Base-by-base conservation (phyloP, 1,140 invertebrate species). In the Camponotus floridanus region DNA sequence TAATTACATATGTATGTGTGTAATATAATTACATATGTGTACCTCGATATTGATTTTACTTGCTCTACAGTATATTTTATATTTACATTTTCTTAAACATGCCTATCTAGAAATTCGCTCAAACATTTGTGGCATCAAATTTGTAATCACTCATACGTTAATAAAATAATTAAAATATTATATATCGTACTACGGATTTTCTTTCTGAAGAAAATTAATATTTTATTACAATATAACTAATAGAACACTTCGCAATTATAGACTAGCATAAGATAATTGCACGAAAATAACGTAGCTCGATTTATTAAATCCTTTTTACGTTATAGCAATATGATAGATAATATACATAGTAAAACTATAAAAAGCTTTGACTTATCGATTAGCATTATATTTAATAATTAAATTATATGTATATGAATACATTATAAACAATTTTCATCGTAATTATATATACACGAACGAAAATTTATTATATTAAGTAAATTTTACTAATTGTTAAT, bases 211-310 rank as follows among this genome's bases (percentile, higher is more conserved):
- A 36, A 80, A 80, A 80, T 39, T 68, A 67, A 79, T 79, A 8
- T 67, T 11, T 51, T 79, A 9, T 48, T 11, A 79, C 0, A 4
- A 51, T 67, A 21, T 51, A 68, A 68, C 39, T 68, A n/a, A 79
- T n/a, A 39, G 18, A 51, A 59, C 4, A 26, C 39, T 6, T 80
- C 5, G 64, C 64, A 26, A 3, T 70, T 80, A 70, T 21, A 80
- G 78, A 80, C 78, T 80, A 80, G 78, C 36, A 70, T 6, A 70
- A 78, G 39, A 79, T 79, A 57, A 70, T 5, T 21, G 18, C 18
- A 7, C 33, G n/a, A 80, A 57, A 80, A 68, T 68, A 42, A 45
- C 15, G 36, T 8, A 57, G 18, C 15, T 68, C 8, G 42, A 51
- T 15, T 42, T 11, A 4, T 21, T 11, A 11, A 70, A 42, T 80